Base-by-base conservation (phyloP, 2,888 invertebrate species). In the Malacosoma neustria region DNA sequence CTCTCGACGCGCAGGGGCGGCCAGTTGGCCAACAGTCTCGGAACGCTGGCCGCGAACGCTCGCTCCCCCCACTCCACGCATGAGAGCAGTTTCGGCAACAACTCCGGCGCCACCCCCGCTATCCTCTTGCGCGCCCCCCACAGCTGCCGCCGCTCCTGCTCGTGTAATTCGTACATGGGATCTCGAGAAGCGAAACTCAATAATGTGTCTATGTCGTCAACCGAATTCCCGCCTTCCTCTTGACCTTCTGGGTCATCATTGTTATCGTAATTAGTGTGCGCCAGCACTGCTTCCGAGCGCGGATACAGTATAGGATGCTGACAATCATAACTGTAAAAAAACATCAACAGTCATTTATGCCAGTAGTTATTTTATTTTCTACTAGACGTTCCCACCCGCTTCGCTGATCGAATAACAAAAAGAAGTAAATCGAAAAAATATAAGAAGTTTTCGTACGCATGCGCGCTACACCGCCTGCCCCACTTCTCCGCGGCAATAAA, bases 1-100 rank as follows among this genome's bases (percentile, higher is more conserved):
- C 91, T 89, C 68, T 95, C 95, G 0, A 94, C 91, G 0, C 92
- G 89, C 43, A 98, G 85, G 46, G 85, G 80, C 0, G 94, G 94
- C 97, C 97, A 98, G 37, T 89, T 88, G 38, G 90, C 88, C 35
- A 98, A 82, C 53, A 97, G 82, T 3, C 89, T 88, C 41, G 92
- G 91, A 53, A 94, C 94, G 63, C 93, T 91, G 1, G 93, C 90
- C 13, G 96, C 94, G 73, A 94, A 92, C 22, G 90, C 90, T 1
- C 93, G 90, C 61, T 94, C 93, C 61, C 95, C 93, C 97, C 97
- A 98, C 68, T 96, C 96, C 45, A 97, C 94, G 62, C 96, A 96
- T 49, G 92, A 92, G 34, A 98, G 74, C 14, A 98, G 81, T 55
- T 95, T 93, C 0, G 96, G 93, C 33, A 98, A 87, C 5, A 95